phyloP scores from a whole-genome alignment of 2,888 invertebrate species.

The Tachina fera region DNA sequence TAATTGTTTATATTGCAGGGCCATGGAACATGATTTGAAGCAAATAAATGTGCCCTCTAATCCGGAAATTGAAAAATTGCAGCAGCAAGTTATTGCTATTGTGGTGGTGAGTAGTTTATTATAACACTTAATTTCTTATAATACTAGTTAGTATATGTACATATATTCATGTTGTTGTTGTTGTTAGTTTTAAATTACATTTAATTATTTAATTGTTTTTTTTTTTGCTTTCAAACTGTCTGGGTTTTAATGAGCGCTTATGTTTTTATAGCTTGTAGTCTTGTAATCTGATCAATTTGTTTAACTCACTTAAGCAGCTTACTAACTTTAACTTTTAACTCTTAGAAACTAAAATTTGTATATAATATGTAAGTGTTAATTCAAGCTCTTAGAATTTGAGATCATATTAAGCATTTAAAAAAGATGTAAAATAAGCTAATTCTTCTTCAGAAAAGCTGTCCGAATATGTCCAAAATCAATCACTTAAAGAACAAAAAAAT shows the following conservation, averaged over 20 bases:
- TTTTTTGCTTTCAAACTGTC: background rate
- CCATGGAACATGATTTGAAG: conserved; percentile 82
- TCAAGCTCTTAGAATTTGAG: no score
- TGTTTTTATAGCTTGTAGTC: conserved; percentile 8
- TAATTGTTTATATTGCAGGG: conserved; percentile 73
- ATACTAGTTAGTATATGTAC: background rate
- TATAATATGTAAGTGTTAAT: no score
- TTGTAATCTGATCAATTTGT: background rate
- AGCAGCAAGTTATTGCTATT: conserved; percentile 82
- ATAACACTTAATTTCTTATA: conserved; percentile 6
- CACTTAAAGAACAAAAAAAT: no score
- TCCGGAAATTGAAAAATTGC: conserved; percentile 81
- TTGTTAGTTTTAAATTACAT: conserved; percentile 24
- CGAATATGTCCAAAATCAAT: no score
- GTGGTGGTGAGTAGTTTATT: conserved; percentile 82
- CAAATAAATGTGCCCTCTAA: conserved; percentile 81
- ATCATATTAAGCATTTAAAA: no score
- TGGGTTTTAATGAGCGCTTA: background rate
- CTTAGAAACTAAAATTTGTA: no score
- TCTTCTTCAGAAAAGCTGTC: no score
- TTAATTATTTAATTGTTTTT: background rate
- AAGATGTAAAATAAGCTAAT: no score
- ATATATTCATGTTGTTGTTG: background rate
- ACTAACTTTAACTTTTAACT: no score
- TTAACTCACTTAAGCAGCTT: no score